These are phyloP conservation scores for Agrochola macilenta DNA, from an alignment of 2,888 invertebrate species.

Conservation along the genomic window DNA sequence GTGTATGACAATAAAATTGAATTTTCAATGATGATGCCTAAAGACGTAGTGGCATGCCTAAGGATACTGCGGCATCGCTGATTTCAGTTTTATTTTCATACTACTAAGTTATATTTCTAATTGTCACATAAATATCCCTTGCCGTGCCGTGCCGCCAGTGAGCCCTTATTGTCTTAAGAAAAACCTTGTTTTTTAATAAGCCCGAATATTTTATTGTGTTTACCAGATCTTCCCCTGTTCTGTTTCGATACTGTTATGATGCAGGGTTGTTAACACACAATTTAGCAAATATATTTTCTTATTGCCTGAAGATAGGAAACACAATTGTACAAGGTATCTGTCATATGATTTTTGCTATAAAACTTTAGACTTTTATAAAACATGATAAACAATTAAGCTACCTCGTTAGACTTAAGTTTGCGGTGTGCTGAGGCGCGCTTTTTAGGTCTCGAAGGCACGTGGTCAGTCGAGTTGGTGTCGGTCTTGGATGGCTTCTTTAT, in stretches of 20 bases:
- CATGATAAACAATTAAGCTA: constrained; percentile 61
- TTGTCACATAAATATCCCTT: no score
- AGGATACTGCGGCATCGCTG: no score
- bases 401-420: constrained; percentile 82
- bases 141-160: no score
- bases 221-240: neutral
- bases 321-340: neutral
- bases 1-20: no score
- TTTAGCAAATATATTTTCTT: neutral
- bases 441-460: constrained; percentile 87
- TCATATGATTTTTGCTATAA: neutral
- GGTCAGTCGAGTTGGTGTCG: constrained; percentile 80
- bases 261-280: neutral
- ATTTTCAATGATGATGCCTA: no score
- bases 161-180: no score
- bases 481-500: constrained; percentile 83
- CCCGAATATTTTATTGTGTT: neutral
- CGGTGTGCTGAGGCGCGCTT: constrained; percentile 86
- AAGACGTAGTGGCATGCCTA: no score
- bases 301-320: neutral
- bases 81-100: no score
- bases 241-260: neutral
- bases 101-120: no score
- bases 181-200: neutral
- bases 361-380: neutral